Evolutionary conservation across 2,113 vertebrate genomes (phyloP), one percentile per base, ranked within the genome.

Genomic region (Circaetus gallicus): DNA sequence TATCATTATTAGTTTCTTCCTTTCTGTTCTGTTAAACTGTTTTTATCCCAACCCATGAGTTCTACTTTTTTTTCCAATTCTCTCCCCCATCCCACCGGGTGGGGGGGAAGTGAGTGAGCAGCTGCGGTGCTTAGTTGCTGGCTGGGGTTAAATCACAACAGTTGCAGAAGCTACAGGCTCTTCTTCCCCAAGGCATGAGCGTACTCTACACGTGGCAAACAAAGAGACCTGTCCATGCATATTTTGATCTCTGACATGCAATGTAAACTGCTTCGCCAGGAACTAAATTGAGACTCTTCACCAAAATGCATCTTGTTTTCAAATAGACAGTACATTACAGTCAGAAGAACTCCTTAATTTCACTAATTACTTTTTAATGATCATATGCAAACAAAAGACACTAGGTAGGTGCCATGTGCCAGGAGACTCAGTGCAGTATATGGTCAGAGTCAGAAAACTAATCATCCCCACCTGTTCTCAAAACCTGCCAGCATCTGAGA

Each of bases 351-450:
- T 62, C 95, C 66, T 83, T 96, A 80, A 96, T 93, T 89, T 96
- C 90, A 88, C 89, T 98, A 98, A 98, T 96, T 93, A 96, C 72
- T 72, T 98, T 98, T 97, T 98, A 98, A 98, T 96, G 92, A 93
- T 93, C 50, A 56, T 70, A 85, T 95, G 89, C 72, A 95, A 97
- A 96, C 79, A 87, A 93, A 95, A 95, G 96, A 74, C 74, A 69
- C 6, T 12, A 88, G 74, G 85, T 91, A 82, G 50, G 86, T 82
- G 77, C 38, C 55, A 32, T 62, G 94, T 92, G 93, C 94, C 90
- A 93, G 72, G 62, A 82, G 74, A 88, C 61, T 95, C 63, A 17
- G 59, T 21, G 71, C 92, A 71, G 67, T 80, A 29, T 67, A 83
- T 17, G 53, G 90, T 91, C 88, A 81, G 91, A 96, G 83, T 89